Evolutionary conservation across 2,113 vertebrate genomes (phyloP), one percentile per base, ranked within the genome.

Genomic region (Podarcis muralis): DNA sequence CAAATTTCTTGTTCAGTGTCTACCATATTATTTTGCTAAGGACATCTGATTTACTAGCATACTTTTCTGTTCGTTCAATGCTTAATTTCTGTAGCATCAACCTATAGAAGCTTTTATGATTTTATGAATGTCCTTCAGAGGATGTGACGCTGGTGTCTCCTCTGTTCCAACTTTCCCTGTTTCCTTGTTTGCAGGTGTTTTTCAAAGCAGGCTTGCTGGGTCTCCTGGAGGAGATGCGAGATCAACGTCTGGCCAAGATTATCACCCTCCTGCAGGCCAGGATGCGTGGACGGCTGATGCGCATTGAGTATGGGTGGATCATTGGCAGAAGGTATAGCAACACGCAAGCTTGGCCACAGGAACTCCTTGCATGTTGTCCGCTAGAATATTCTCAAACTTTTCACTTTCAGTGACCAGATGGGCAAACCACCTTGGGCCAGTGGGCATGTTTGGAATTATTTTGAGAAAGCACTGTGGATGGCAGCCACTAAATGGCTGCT

Each of bases 191-290:
- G 5, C 87, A 99, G 98, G 99, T 99, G 94, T 99, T 99, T 95
- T 99, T 99, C 94, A 99, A 99, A 94, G 98, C 98, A 0, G 98
- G 98, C 20, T 96, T 99, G 91, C 95, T 99, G 81, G 98, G 98
- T 13, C 78, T 96, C 4, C 95, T 99, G 83, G 99, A 99, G 83
- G 98, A 99, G 95, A 96, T 98, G 96, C 94, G 98, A 53, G 99
- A 99, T 74, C 97, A 98, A 87, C 97, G 98, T 3, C 92, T 99
- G 96, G 98, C 98, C 90, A 98, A 98, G 96, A 95, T 98, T 87
- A 88, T 99, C 90, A 99, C 98, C 0, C 90, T 98, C 96, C 95
- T 99, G 85, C 98, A 99, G 96, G 98, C 98, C 0, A 96, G 95
- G 20, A 97, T 98, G 94, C 97, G 98, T 0, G 98, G 98, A 43